Percentiles rank a stretch among this genome's conserved stretches.
phyloP scores from a whole-genome alignment of 1,140 invertebrate species.

The Bombus confusus region DNA sequence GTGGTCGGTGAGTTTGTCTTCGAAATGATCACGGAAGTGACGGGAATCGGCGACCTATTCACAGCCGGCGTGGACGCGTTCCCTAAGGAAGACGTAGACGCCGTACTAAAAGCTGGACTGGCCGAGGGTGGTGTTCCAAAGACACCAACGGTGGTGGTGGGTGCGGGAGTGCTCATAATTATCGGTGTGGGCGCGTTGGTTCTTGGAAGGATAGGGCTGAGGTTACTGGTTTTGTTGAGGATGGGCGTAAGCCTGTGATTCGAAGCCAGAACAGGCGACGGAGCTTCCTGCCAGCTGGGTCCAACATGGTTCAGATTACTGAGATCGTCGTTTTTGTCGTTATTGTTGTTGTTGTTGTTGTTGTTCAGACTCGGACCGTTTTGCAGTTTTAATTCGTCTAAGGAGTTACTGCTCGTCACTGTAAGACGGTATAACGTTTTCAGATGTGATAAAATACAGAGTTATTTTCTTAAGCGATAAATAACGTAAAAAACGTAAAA shows the following conservation, averaged over 20 bases:
- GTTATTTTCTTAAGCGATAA: too few species aligned
- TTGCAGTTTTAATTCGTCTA: constrained; percentile 78
- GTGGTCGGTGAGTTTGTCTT: constrained; percentile 71
- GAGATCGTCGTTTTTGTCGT: constrained; percentile 60
- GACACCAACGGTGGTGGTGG: constrained; percentile 63
- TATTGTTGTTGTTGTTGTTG: constrained; percentile 73
- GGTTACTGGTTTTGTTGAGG: constrained; percentile 75
- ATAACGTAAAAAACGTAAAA: neutral
- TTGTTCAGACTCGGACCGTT: constrained; percentile 73
- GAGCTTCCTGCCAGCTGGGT: constrained; percentile 72
- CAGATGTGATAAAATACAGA: neutral
- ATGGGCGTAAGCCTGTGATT: constrained; percentile 80
- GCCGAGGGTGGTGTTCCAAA: constrained; percentile 78
- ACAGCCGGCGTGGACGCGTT: constrained; percentile 75
- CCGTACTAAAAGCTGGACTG: constrained; percentile 79
- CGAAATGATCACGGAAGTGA: constrained; percentile 64
- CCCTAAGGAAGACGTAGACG: constrained; percentile 78
- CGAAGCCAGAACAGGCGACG: constrained; percentile 68
- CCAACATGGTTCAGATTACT: constrained; percentile 60
- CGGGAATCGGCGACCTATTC: constrained; percentile 79
- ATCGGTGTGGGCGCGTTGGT: constrained; percentile 63
- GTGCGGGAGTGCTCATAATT: constrained; percentile 69
- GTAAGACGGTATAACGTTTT: constrained; percentile 35
- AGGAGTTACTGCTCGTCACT: constrained; percentile 77
- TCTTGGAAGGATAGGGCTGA: constrained; percentile 75